Conservation (phyloP, 2,888 invertebrate species). For the Eurytoma californica region DNA sequence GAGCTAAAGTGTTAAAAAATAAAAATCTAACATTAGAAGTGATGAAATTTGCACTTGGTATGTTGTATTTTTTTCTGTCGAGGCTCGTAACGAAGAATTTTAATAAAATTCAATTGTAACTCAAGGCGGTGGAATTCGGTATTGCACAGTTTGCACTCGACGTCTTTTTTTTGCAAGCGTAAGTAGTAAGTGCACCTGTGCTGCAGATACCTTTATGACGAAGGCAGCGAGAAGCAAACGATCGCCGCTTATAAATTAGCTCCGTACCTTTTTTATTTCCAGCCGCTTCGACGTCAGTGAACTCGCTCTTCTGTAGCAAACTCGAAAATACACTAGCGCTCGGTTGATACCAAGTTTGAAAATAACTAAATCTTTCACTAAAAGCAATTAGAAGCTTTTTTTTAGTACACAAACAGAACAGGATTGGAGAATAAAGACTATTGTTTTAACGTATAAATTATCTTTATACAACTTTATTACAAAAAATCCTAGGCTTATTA, state of each 20-base stretch:
- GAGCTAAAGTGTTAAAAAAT: too few relatives aligned
- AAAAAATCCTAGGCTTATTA: constrained; percentile 21
- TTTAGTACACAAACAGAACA: background rate
- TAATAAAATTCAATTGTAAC: too few relatives aligned
- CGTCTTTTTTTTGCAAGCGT: background rate
- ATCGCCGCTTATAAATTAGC: constrained; percentile 37
- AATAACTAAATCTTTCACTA: background rate
- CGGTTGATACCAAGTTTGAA: background rate
- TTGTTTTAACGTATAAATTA: constrained; percentile 34
- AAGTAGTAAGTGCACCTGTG: background rate
- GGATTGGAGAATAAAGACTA: background rate
- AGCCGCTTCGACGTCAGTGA: constrained; percentile 14
- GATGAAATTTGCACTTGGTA: too few relatives aligned
- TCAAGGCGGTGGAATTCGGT: too few relatives aligned
- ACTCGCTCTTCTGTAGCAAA: background rate
- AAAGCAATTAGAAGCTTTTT: background rate
- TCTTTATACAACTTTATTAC: constrained; percentile 50
- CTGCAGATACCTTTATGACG: constrained; percentile 14
- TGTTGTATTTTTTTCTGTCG: too few relatives aligned
- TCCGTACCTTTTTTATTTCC: constrained; percentile 25
- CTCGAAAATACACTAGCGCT: background rate
- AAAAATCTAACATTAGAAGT: too few relatives aligned
- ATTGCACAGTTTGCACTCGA: too few relatives aligned
- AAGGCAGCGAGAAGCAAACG: constrained; percentile 23
- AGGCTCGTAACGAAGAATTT: too few relatives aligned